Conservation (phyloP, 92 coral and sea anemone genomes). For the Zoanthus solanderi region DNA sequence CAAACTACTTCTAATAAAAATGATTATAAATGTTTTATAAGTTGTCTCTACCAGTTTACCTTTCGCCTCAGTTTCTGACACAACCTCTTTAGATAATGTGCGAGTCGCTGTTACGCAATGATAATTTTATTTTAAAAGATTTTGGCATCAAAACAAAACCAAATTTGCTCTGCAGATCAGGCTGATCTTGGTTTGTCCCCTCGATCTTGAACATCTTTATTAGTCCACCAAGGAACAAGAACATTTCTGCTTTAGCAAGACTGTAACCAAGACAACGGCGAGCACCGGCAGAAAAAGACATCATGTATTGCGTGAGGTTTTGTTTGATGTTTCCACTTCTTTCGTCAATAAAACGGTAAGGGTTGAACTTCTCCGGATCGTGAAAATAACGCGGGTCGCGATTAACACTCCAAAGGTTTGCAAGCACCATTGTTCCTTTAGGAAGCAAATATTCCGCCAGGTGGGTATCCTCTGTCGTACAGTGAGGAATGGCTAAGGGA, state of each 20-base stretch:
- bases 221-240: conserved; percentile 73
- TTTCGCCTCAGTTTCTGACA: too few species aligned
- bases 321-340: conserved; percentile 64
- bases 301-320: conserved; percentile 29
- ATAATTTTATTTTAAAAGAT: conserved; percentile 47
- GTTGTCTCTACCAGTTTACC: too few species aligned
- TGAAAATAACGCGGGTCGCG: conserved; percentile 78
- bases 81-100: background rate
- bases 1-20: too few species aligned
- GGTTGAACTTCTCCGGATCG: conserved; percentile 69
- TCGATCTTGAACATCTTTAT: conserved; percentile 61
- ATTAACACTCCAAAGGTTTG: conserved; percentile 81
- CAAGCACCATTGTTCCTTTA: conserved; percentile 70
- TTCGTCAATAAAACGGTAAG: conserved; percentile 65
- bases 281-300: conserved; percentile 77
- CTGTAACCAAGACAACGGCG: conserved; percentile 82
- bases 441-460: conserved; percentile 72
- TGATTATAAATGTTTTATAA: too few species aligned
- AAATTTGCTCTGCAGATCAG: conserved; percentile 63
- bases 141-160: conserved; percentile 67
- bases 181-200: conserved; percentile 8
- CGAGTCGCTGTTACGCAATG: background rate
- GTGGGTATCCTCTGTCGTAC: conserved; percentile 59
- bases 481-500: conserved; percentile 75
- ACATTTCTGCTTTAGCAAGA: conserved; percentile 74